phyloP scores from a whole-genome alignment of 2,888 invertebrate species.

The Heterodera filipjevi region DNA sequence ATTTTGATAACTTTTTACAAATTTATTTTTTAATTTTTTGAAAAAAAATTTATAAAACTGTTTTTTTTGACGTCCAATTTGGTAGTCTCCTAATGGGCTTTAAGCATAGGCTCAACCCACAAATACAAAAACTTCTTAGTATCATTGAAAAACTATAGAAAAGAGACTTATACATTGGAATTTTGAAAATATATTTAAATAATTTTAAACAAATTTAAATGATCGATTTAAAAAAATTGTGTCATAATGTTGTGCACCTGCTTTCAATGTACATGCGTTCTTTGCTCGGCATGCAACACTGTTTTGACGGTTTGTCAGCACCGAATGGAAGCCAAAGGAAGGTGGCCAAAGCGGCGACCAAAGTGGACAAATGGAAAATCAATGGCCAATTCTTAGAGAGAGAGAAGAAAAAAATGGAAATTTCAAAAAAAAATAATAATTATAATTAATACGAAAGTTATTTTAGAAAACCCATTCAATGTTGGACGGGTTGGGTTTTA shows the following conservation, averaged over 20 bases:
- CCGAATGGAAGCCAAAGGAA: slow-evolving; percentile 63
- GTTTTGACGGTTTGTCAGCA: slow-evolving; percentile 62
- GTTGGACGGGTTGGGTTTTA: no score
- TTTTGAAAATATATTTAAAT: no score
- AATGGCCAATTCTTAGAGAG: slow-evolving; percentile 56
- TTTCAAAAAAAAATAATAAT: background rate
- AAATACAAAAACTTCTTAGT: no score
- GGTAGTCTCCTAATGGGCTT: no score
- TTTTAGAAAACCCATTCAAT: no score
- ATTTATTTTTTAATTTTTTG: no score
- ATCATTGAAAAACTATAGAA: no score
- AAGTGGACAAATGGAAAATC: slow-evolving; percentile 58
- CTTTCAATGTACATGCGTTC: slow-evolving; percentile 61
- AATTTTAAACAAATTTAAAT: background rate
- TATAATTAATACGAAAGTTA: background rate
- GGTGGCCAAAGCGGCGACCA: slow-evolving; percentile 53
- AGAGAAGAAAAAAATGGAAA: background rate
- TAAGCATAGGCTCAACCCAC: no score
- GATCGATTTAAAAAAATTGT: background rate
- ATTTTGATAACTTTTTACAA: background rate
- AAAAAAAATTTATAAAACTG: slow-evolving; percentile 6
- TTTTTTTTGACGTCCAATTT: no score
- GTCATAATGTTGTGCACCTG: slow-evolving; percentile 36
- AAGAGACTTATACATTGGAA: no score
- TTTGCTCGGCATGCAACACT: slow-evolving; percentile 57